Base-by-base conservation (phyloP, 2,888 invertebrate species). In the Eristalis pertinax region DNA sequence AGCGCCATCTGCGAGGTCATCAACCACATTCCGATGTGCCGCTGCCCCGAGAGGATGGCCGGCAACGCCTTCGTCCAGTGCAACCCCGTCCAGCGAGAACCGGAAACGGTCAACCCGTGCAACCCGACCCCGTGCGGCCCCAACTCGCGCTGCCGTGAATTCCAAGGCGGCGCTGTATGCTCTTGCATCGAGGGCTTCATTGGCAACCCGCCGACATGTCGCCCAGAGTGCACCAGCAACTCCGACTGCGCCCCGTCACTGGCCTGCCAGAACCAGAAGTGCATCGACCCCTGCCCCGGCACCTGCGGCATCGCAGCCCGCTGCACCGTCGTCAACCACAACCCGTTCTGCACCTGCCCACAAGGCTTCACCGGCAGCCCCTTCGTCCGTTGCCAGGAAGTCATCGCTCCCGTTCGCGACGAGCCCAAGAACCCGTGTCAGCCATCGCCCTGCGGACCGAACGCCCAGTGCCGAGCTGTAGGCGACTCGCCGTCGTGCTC, bases 181-280 rank as follows among this genome's bases (percentile, higher is more conserved):
- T 96, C 96, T 2, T 97, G 97, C 91, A 93, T 96, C 78, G 94
- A 95, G 89, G 95, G 95, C 65, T 97, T 95, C 91, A 94, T 95
- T 62, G 97, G 97, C 72, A 96, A 95, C 90, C 97, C 97, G 73
- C 97, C 97, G 26, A 95, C 95, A 64, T 97, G 97, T 90, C 94
- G 96, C 90, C 96, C 96, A 8, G 97, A 97, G 92, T 97, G 97
- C 92, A 95, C 95, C 1, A 95, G 95, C 8, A 97, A 96, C 91
- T 94, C 96, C 1, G 97, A 97, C 91, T 98, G 97, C 92, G 93
- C 95, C 22, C 94, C 95, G 58, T 95, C 95, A 82, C 94, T 95
- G 91, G 96, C 97, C 4, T 97, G 97, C 90, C 95, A 95, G 90
- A 96, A 96, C 91, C 96, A 96, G 90, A 96, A 96, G 93, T 97